Evolutionary conservation across 2,113 vertebrate species (phyloP).

Genomic region (Varanus komodoensis): DNA sequence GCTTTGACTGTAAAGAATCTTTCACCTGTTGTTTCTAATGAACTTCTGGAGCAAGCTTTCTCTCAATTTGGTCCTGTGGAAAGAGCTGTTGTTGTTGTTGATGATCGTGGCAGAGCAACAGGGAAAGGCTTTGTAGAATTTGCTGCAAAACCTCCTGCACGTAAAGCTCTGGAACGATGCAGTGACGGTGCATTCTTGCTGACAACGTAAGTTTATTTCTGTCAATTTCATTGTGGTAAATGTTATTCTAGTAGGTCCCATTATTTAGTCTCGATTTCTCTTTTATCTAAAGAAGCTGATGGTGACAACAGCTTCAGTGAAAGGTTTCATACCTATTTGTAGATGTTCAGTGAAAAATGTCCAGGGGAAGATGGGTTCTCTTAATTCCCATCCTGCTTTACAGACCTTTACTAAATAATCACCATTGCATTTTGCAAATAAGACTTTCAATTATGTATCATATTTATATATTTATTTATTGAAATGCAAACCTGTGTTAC

Average conservation of each 20-base stretch:
- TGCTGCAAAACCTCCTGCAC: conserved; percentile 91
- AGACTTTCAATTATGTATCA: too few relatives aligned
- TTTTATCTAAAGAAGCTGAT: not conserved
- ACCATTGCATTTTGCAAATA: not conserved
- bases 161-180: conserved; percentile 95
- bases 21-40: conserved; percentile 93
- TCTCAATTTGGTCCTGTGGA: conserved; percentile 95
- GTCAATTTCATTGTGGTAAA: not conserved
- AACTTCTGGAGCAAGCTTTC: conserved; percentile 96
- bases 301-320: not conserved
- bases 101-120: conserved; percentile 93
- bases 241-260: not conserved
- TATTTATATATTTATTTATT: too few relatives aligned
- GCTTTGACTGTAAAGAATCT: conserved; percentile 94
- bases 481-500: too few relatives aligned
- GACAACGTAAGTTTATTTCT: conserved; percentile 88
- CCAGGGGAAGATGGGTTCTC: not conserved
- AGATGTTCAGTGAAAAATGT: not conserved
- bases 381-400: not conserved
- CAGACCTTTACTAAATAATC: not conserved
- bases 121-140: conserved; percentile 97
- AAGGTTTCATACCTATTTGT: not conserved
- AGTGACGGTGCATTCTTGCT: conserved; percentile 93
- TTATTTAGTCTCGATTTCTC: not conserved
- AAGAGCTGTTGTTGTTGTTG: conserved; percentile 92